Evolutionary conservation across 2,888 invertebrate species (phyloP).

Genomic region (Lydus trimaculatus): DNA sequence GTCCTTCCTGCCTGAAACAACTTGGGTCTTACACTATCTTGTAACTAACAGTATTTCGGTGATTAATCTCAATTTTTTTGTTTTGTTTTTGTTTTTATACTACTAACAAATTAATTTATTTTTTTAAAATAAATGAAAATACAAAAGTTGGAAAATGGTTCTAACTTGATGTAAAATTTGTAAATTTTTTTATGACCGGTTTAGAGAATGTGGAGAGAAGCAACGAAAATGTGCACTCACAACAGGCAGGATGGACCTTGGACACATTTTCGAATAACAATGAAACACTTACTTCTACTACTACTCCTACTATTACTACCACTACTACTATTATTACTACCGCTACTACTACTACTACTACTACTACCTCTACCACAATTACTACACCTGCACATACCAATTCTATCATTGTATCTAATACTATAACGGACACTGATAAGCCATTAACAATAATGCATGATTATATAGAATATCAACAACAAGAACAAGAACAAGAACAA

Average conservation of each 20-base stretch:
- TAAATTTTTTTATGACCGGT: slow-evolving; percentile 59
- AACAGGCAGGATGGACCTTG: slow-evolving; percentile 61
- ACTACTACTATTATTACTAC: slow-evolving; percentile 21
- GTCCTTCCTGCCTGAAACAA: slow-evolving; percentile 61
- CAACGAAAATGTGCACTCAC: slow-evolving; percentile 57
- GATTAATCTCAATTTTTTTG: slow-evolving; percentile 50
- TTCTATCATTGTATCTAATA: slow-evolving; percentile 56
- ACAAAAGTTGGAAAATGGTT: slow-evolving; percentile 43
- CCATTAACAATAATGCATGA: slow-evolving; percentile 44
- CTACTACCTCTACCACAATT: background rate
- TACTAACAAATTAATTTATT: slow-evolving; percentile 55
- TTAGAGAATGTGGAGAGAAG: slow-evolving; percentile 60
- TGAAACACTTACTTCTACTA: slow-evolving; percentile 56
- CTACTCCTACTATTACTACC: too few relatives aligned
- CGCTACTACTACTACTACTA: background rate
- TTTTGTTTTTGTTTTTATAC: slow-evolving; percentile 39
- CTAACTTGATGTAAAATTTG: slow-evolving; percentile 51
- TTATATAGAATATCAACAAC: slow-evolving; percentile 27
- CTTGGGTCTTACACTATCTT: slow-evolving; percentile 49
- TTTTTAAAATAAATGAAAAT: slow-evolving; percentile 9
- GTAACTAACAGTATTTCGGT: slow-evolving; percentile 9
- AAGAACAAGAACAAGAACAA: slow-evolving; percentile 20
- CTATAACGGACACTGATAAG: slow-evolving; percentile 48
- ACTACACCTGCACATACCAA: slow-evolving; percentile 54
- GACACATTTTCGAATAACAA: slow-evolving; percentile 55